Conservation (phyloP, 2,888 invertebrate species). For the Anagyrus pseudococci region DNA sequence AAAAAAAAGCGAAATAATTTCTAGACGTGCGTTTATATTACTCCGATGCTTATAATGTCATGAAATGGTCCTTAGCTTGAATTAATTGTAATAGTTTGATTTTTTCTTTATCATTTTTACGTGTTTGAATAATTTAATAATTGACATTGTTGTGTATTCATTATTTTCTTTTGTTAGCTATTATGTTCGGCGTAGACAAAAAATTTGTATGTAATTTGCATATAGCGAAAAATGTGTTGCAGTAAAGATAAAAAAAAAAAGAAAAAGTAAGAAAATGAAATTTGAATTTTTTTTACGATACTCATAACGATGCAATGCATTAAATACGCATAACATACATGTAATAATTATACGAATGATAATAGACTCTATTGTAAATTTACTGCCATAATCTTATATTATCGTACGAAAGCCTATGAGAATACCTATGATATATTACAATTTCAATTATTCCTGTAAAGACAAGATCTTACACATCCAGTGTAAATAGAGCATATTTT, state of each 20-base stretch:
- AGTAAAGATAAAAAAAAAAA: conserved; percentile 9
- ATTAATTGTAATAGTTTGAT: conserved; percentile 12
- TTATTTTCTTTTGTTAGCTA: conserved; percentile 17
- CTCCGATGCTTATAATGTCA: conserved; percentile 21
- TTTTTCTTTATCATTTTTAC: conserved; percentile 25
- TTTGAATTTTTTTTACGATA: conserved; percentile 37
- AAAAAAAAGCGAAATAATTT: conserved; percentile 17
- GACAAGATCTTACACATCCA: conserved; percentile 55
- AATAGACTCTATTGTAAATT: conserved; percentile 61
- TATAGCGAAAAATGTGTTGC: conserved; percentile 25
- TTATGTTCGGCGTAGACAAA: conserved; percentile 11
- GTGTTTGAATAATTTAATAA: conserved; percentile 28
- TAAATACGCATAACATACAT: conserved; percentile 49
- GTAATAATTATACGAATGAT: conserved; percentile 44
- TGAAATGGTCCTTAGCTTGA: conserved; percentile 28
- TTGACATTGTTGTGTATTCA: conserved; percentile 20
- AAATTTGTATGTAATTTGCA: conserved; percentile 19
- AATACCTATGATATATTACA: conserved; percentile 51
- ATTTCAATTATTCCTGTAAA: conserved; percentile 56
- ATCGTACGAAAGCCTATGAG: conserved; percentile 57
- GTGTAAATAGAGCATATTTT: conserved; percentile 62
- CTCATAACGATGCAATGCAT: conserved; percentile 43
- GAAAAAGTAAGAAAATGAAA: conserved; percentile 10
- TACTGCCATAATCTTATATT: conserved; percentile 61
- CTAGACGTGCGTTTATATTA: conserved; percentile 17